A percentile compares a stretch with the other conserved stretches of the same genome.
These are phyloP conservation scores for Amitus sp. DNA, from an alignment of 2,888 invertebrate genomes.

Conservation along the genomic window DNA sequence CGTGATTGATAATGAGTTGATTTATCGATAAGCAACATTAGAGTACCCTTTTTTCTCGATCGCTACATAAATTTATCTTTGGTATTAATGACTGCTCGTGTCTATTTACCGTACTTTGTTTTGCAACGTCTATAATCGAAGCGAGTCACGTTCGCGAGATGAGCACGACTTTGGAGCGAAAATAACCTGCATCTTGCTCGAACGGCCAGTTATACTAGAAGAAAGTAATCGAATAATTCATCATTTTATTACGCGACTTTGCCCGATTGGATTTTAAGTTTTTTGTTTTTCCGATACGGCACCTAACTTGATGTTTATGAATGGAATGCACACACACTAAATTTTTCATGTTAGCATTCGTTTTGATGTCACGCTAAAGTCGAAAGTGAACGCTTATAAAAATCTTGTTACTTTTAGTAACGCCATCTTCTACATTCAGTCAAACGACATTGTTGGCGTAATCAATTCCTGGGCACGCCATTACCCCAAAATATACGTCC, in stretches of 20 bases:
- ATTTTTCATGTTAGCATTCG: too few relatives aligned
- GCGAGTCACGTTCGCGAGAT: not conserved
- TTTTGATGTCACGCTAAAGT: too few relatives aligned
- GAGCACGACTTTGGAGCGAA: constrained; percentile 22
- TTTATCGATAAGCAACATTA: constrained; percentile 3
- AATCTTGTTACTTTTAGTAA: too few relatives aligned
- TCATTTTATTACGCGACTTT: constrained; percentile 3
- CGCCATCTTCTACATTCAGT: too few relatives aligned
- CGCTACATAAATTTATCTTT: not conserved
- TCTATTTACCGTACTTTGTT: constrained; percentile 4
- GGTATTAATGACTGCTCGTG: not conserved
- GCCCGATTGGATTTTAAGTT: not conserved
- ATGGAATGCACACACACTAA: too few relatives aligned
- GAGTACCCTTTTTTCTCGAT: constrained; percentile 1
- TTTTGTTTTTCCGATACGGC: too few relatives aligned
- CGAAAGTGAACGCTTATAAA: too few relatives aligned
- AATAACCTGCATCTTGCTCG: constrained; percentile 14
- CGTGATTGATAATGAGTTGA: constrained; percentile 1
- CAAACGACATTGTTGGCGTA: too few relatives aligned
- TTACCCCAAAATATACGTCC: too few relatives aligned
- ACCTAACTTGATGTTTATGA: too few relatives aligned
- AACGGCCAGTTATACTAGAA: not conserved
- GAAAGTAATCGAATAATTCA: not conserved
- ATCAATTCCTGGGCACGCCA: too few relatives aligned
- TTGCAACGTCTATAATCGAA: not conserved